A percentile compares a stretch with the other conserved stretches of the same genome.
Conservation (phyloP, 1,140 invertebrate species). For the Hirudo medicinalis region DNA sequence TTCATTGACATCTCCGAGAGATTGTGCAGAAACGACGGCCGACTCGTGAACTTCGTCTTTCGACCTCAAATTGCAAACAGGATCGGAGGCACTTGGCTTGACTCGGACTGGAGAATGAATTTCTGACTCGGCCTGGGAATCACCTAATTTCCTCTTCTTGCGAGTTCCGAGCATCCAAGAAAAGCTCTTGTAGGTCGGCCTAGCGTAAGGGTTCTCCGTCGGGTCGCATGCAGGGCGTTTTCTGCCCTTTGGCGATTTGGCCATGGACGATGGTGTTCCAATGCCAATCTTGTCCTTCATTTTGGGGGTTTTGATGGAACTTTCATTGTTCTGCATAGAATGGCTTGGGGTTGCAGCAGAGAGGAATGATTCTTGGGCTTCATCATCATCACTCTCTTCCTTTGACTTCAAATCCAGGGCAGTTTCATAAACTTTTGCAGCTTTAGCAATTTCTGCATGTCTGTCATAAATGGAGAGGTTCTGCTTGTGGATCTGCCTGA, state of each 20-base stretch:
- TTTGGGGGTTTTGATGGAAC: not conserved
- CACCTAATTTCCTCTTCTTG: not conserved
- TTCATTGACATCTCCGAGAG: no score
- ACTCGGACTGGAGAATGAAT: no score
- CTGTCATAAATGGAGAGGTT: slow-evolving; percentile 5
- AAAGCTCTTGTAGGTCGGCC: slow-evolving; percentile 13
- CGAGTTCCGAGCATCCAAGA: slow-evolving; percentile 8
- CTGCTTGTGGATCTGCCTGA: slow-evolving; percentile 9
- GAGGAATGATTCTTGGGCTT: not conserved
- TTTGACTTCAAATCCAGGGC: not conserved
- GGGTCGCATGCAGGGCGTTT: no score
- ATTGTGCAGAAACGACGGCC: no score
- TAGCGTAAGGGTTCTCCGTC: slow-evolving; percentile 13
- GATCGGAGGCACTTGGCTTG: no score
- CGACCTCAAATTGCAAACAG: no score
- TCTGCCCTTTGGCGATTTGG: no score
- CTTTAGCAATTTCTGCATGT: not conserved
- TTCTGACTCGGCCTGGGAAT: not conserved
- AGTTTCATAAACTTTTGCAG: not conserved
- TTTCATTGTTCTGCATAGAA: not conserved
- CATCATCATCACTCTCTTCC: not conserved
- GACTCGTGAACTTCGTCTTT: no score
- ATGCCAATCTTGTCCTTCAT: no score
- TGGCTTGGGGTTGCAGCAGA: not conserved
- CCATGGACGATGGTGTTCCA: no score